These are phyloP conservation scores for Nebria brevicollis DNA, from an alignment of 2,888 invertebrate species.

Conservation along the genomic window DNA sequence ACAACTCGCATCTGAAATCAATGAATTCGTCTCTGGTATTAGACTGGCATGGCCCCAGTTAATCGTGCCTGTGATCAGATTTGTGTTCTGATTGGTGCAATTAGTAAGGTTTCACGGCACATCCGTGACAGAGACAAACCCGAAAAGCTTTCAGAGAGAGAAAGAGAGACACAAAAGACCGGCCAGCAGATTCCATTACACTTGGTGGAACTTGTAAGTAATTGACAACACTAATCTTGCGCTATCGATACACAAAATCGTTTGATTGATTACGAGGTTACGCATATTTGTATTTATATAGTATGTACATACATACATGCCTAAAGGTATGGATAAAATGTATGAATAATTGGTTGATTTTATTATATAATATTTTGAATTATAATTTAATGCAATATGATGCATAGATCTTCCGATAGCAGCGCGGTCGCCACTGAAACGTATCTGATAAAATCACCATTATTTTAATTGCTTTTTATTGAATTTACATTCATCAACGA, in stretches of 20 bases:
- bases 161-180: not conserved
- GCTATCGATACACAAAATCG: not conserved
- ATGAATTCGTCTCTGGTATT: not conserved
- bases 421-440: not conserved
- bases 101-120: constrained; percentile 23
- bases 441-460: not conserved
- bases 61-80: constrained; percentile 42
- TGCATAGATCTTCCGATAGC: not conserved
- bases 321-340: not conserved
- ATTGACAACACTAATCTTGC: constrained; percentile 1
- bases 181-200: not conserved
- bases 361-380: not conserved
- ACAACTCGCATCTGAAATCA: not conserved
- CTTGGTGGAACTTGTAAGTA: not conserved
- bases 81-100: constrained; percentile 41
- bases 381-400: not conserved
- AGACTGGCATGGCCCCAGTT: constrained; percentile 6
- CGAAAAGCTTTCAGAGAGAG: too few relatives aligned
- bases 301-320: not conserved
- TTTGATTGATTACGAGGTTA: not conserved
- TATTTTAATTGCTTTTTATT: constrained; percentile 1
- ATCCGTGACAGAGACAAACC: not conserved
- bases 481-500: not conserved
- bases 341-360: not conserved
- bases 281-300: not conserved